These are phyloP conservation scores for Corythaixoides concolor DNA, from an alignment of 2,113 vertebrate genomes.

Conservation along the genomic window DNA sequence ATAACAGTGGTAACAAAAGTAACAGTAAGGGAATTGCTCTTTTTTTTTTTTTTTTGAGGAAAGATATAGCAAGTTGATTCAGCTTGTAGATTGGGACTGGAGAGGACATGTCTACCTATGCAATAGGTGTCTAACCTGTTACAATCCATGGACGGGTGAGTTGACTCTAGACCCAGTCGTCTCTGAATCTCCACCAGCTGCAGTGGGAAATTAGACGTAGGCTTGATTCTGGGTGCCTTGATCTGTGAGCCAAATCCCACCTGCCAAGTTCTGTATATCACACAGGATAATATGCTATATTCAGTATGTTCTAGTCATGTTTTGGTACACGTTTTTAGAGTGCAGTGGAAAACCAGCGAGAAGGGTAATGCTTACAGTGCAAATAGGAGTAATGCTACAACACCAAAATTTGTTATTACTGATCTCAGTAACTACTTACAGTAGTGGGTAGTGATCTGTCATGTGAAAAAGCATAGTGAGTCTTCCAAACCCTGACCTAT, in stretches of 20 bases:
- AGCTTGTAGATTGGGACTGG: background rate
- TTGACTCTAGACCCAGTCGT: background rate
- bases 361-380: background rate
- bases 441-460: background rate
- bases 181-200: background rate
- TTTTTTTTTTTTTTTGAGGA: background rate
- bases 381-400: background rate
- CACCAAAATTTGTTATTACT: background rate
- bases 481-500: background rate
- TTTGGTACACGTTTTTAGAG: background rate
- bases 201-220: background rate
- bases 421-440: background rate
- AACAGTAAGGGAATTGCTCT: background rate
- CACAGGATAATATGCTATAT: background rate
- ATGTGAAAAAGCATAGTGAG: background rate
- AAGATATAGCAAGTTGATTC: background rate
- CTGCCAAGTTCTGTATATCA: background rate
- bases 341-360: background rate
- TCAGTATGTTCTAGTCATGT: background rate
- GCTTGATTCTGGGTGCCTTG: background rate
- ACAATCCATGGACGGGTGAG: background rate
- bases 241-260: background rate
- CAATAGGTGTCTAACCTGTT: background rate
- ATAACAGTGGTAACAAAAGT: background rate
- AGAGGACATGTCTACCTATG: background rate